Base-by-base conservation (phyloP, 2,888 invertebrate species). In the Drosophila silvestris region DNA sequence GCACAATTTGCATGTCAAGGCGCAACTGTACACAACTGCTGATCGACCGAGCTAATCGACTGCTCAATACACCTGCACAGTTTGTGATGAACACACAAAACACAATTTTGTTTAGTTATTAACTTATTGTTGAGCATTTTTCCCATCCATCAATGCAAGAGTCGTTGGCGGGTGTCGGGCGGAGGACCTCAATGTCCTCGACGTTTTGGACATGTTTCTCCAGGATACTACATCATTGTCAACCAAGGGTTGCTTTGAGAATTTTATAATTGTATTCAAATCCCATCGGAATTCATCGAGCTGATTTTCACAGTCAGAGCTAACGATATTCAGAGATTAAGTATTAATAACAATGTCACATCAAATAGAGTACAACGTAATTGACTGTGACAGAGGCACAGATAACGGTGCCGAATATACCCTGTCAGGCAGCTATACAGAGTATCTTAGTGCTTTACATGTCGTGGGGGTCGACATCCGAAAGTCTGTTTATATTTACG, bases 1-100 rank as follows among this genome's bases (percentile, higher is more conserved):
- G 47, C 69, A 66, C 71, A 78, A 82, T 82, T 82, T 82, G 82
- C 82, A 86, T 86, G 82, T 75, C 74, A 81, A 86, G 74, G 74
- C 79, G 65, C 54, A 57, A 63, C 59, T 56, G 56, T 54, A 50
- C 56, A 68, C 53, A 57, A 1, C 26, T 14, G 12, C 12, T 28
- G 37, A 47, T 16, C 19, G 47, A 28, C 2, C 9, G 14, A 28
- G 39, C 10, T 63, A 22, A 62, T 33, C 47, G 63, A 70, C 70
- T 53, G 47, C 12, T 26, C 6, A 73, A 70, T 70, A 28, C 70
- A n/a, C 53, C 70, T 70, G 35, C 51, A 39, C 22, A 41, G 19
- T 37, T 7, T 7, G 7, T 7, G 19, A 6, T 37, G 12, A 26
- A 16, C 9, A 2, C 22, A 47, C 26, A 16, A 2, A 7, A 2